Conservation (phyloP, 2,113 vertebrate genomes). For the Muscicapa adusta region DNA sequence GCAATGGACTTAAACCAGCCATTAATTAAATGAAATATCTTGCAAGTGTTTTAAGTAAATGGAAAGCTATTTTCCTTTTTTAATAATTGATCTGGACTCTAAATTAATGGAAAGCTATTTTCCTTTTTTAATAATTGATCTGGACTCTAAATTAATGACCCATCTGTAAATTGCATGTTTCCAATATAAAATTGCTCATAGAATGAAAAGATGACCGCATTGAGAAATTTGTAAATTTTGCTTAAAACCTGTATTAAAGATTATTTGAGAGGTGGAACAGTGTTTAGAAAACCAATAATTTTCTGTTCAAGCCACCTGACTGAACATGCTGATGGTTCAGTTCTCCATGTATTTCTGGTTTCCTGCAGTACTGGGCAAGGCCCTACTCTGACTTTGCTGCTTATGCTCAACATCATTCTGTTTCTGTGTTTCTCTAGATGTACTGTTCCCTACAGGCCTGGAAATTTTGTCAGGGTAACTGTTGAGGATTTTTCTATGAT, state of each 20-base stretch:
- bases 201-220: background rate
- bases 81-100: background rate
- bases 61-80: background rate
- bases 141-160: background rate
- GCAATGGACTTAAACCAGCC: background rate
- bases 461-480: background rate
- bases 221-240: background rate
- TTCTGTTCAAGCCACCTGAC: background rate
- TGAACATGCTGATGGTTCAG: background rate
- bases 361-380: background rate
- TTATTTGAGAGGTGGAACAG: background rate
- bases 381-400: background rate
- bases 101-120: background rate
- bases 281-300: fast-evolving
- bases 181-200: background rate
- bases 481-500: background rate
- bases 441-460: background rate
- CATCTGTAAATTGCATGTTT: background rate
- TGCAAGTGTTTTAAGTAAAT: background rate
- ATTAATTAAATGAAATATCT: background rate
- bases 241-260: background rate
- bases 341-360: background rate
- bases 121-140: background rate
- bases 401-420: background rate
- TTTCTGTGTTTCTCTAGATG: background rate